Evolutionary conservation across 2,113 vertebrate genomes (phyloP).

Genomic region (Nanorana parkeri): DNA sequence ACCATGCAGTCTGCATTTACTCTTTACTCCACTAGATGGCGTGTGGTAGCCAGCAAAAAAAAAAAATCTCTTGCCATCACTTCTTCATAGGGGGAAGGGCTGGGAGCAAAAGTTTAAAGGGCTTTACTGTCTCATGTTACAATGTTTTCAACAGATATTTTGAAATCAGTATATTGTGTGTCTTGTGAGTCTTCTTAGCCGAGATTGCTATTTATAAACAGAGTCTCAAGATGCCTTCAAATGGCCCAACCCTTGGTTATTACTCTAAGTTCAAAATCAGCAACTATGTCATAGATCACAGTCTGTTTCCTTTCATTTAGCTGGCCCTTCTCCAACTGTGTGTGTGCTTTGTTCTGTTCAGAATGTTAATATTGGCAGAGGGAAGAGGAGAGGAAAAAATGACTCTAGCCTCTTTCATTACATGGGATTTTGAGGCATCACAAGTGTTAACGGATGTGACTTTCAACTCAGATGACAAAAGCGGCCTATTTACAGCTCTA

Average conservation of each 20-base stretch:
- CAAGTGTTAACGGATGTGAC: conserved; percentile 52
- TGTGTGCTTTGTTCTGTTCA: conserved; percentile 53
- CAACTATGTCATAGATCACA: conserved; percentile 52
- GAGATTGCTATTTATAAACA: conserved; percentile 53
- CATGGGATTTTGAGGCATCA: not conserved
- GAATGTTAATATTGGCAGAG: conserved; percentile 57
- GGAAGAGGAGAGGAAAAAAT: conserved; percentile 48
- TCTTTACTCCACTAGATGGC: conserved; percentile 8
- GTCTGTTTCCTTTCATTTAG: conserved; percentile 53
- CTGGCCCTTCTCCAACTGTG: conserved; percentile 42
- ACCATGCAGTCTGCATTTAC: not conserved
- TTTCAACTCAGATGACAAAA: conserved; percentile 44
- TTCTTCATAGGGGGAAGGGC: not conserved
- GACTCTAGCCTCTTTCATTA: conserved; percentile 27
- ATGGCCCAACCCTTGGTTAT: conserved; percentile 41
- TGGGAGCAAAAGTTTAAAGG: conserved; percentile 44
- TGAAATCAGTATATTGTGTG: conserved; percentile 34
- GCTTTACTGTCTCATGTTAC: conserved; percentile 55
- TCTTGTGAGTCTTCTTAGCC: conserved; percentile 21
- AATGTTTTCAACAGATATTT: not conserved
- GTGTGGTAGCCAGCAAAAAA: not conserved
- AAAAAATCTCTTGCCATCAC: not conserved
- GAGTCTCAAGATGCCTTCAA: conserved; percentile 23
- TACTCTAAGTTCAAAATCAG: conserved; percentile 46
- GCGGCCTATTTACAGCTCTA: not conserved